phyloP scores from a whole-genome alignment of 2,888 invertebrate species.

The Ormia ochracea region DNA sequence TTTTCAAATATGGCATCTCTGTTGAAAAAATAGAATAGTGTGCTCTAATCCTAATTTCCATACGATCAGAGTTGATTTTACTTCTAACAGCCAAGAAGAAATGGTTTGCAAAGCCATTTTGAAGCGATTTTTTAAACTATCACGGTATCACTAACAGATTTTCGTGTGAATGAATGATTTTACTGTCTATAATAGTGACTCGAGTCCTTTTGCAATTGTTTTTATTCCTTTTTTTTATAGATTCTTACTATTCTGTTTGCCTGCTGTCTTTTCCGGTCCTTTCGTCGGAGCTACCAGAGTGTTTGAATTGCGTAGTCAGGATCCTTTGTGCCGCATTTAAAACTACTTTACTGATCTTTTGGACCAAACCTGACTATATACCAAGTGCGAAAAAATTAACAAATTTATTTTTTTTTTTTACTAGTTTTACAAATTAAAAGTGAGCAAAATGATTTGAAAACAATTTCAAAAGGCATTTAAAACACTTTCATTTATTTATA shows the following conservation, averaged over 20 bases:
- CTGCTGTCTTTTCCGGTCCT: slow-evolving; percentile 93
- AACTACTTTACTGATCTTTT: background rate
- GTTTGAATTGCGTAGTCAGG: slow-evolving; percentile 79
- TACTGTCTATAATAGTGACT: too few relatives aligned
- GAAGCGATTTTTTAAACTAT: too few relatives aligned
- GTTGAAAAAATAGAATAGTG: too few relatives aligned
- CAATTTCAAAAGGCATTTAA: slow-evolving; percentile 43
- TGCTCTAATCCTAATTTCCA: too few relatives aligned
- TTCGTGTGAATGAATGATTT: too few relatives aligned
- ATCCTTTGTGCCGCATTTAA: slow-evolving; percentile 70
- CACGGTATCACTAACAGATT: too few relatives aligned
- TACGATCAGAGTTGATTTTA: too few relatives aligned
- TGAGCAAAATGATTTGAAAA: slow-evolving; percentile 13
- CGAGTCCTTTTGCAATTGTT: too few relatives aligned
- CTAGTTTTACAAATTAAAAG: slow-evolving; percentile 19
- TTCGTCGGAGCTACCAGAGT: slow-evolving; percentile 94
- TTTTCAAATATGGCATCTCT: too few relatives aligned
- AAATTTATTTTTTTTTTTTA: slow-evolving; percentile 12
- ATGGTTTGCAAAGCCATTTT: too few relatives aligned
- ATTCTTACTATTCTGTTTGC: slow-evolving; percentile 93
- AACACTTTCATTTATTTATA: slow-evolving; percentile 24
- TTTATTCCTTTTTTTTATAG: slow-evolving; percentile 77
- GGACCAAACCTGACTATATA: slow-evolving; percentile 31
- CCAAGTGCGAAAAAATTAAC: slow-evolving; percentile 8
- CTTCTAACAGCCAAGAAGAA: too few relatives aligned